Evolutionary conservation across 2,888 invertebrate species (phyloP).

Genomic region (Belgica antarctica): DNA sequence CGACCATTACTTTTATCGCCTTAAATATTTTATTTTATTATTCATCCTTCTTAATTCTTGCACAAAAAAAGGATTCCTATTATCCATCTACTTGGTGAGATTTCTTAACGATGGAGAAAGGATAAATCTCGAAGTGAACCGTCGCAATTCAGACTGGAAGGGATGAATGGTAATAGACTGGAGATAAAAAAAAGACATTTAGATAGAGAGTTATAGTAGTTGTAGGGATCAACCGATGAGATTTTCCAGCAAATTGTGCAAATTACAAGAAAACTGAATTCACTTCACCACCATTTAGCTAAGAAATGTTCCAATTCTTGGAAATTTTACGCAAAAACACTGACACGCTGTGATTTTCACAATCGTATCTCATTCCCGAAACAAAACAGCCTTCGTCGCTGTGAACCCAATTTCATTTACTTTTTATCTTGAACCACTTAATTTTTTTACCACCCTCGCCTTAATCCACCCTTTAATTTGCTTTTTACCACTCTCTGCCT

Average conservation of each 20-base stretch:
- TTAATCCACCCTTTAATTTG: constrained; percentile 25
- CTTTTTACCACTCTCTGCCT: constrained; percentile 28
- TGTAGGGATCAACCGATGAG: background rate
- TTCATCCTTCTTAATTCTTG: constrained; percentile 19
- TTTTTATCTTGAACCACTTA: constrained; percentile 27
- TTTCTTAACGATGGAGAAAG: background rate
- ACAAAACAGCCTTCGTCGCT: background rate
- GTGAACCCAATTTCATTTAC: background rate
- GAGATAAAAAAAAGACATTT: constrained; percentile 29
- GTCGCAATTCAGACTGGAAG: too few species aligned
- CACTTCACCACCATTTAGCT: background rate
- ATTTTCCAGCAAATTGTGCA: background rate
- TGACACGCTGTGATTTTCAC: too few species aligned
- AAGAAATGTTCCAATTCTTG: background rate
- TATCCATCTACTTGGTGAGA: too few species aligned
- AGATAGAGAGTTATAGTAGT: background rate
- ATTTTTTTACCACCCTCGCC: constrained; percentile 35
- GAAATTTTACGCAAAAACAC: too few species aligned
- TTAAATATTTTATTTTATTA: constrained; percentile 44
- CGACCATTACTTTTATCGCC: constrained; percentile 32
- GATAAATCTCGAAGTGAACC: too few species aligned
- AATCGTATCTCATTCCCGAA: background rate
- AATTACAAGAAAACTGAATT: background rate
- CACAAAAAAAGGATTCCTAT: too few species aligned
- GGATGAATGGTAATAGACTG: constrained; percentile 26